These are phyloP conservation scores for Ferrisia virgata DNA, from an alignment of 2,888 invertebrate genomes.

Conservation along the genomic window DNA sequence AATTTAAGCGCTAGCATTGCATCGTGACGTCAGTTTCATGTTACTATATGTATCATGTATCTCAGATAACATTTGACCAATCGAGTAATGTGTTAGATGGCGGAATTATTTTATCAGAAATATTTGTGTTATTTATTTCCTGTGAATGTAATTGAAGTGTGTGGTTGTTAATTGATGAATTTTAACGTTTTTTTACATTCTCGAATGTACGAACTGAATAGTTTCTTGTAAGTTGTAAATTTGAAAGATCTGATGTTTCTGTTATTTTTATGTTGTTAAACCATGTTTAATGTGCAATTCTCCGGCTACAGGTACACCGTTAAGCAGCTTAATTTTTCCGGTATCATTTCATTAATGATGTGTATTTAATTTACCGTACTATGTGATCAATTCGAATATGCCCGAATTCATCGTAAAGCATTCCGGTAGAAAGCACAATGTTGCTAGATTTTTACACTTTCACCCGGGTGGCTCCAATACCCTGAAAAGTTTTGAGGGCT, in stretches of 20 bases:
- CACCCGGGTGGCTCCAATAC: slow-evolving; percentile 74
- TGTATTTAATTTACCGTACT: background rate
- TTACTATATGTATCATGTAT: background rate
- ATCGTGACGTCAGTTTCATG: background rate
- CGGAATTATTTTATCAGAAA: background rate
- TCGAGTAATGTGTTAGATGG: background rate
- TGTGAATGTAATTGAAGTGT: too few species aligned
- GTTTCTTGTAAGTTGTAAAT: background rate
- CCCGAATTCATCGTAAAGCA: slow-evolving; percentile 54
- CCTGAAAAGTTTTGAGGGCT: slow-evolving; percentile 59
- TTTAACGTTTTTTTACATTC: background rate
- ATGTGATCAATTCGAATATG: slow-evolving; percentile 32
- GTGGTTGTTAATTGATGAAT: too few species aligned
- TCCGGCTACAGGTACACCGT: background rate
- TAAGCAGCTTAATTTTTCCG: background rate
- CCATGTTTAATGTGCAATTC: background rate
- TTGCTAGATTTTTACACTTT: slow-evolving; percentile 64
- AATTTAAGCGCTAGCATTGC: background rate
- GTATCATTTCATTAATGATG: background rate
- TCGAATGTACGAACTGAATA: background rate
- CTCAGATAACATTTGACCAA: background rate
- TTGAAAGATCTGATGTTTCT: background rate
- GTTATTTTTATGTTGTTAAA: background rate
- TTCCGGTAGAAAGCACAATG: slow-evolving; percentile 60
- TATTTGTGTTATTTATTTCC: background rate